A percentile compares a stretch with the other conserved stretches of the same genome.
Conservation (phyloP, 2,113 vertebrate species). For the Sylvilagus bachmani region DNA sequence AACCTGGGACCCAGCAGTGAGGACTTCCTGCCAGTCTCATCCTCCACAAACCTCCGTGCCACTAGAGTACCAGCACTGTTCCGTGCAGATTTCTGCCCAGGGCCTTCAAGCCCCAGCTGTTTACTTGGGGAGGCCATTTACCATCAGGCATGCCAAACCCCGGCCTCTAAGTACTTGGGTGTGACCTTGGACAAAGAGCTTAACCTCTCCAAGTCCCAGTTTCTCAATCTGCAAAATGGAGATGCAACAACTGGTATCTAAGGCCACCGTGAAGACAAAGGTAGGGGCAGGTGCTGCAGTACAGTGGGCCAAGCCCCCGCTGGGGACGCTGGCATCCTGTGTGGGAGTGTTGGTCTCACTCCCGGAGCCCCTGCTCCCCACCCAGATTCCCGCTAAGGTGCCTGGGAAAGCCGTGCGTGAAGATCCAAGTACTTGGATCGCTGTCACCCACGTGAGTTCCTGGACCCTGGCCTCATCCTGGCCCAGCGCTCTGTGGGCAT, state of each 20-base stretch:
- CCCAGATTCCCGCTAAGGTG: no score
- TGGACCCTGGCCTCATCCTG: no score
- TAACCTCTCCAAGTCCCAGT: slow-evolving; percentile 53
- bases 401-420: no score
- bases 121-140: slow-evolving; percentile 30
- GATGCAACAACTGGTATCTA: background rate
- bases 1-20: slow-evolving; percentile 9
- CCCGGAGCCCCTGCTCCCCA: no score
- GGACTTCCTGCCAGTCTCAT: background rate
- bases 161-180: slow-evolving; percentile 11
- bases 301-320: no score
- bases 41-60: background rate
- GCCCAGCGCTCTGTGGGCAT: no score
- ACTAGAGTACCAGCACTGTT: background rate
- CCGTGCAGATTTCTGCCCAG: background rate
- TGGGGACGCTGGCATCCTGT: no score
- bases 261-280: background rate
- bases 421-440: no score
- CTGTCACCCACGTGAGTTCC: no score
- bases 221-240: slow-evolving; percentile 40
- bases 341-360: no score
- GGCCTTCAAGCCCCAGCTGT: background rate
- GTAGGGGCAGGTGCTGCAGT: background rate
- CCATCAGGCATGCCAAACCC: background rate
- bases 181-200: slow-evolving; percentile 64